Evolutionary conservation across 2,888 invertebrate genomes (phyloP).

Genomic region (Heliconius sara): DNA sequence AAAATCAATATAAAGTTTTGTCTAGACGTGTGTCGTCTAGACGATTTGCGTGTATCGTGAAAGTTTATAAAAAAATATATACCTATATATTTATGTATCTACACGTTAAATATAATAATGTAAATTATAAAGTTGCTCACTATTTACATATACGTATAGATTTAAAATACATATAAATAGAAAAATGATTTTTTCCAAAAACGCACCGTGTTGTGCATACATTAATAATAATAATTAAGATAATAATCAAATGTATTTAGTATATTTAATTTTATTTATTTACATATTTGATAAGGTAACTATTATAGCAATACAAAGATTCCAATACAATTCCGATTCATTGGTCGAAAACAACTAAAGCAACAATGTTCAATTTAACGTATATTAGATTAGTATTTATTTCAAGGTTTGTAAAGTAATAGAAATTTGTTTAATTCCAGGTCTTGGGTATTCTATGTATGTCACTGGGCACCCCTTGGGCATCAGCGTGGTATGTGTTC

Average conservation of each 20-base stretch:
- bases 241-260: not conserved
- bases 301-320: not conserved
- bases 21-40: conserved; percentile 25
- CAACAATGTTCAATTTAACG: not conserved
- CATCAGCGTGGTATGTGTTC: conserved; percentile 92
- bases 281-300: not conserved
- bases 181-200: not conserved
- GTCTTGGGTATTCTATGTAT: conserved; percentile 93
- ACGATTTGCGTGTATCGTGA: conserved; percentile 10
- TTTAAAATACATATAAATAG: not conserved
- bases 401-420: not conserved
- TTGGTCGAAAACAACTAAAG: not conserved
- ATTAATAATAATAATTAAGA: too few relatives aligned
- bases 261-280: conserved; percentile 1
- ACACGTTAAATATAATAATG: not conserved
- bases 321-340: not conserved
- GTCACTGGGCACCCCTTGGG: conserved; percentile 89
- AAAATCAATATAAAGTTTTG: conserved; percentile 26
- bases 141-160: not conserved
- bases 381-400: not conserved
- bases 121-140: not conserved
- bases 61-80: not conserved
- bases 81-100: not conserved
- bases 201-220: too few relatives aligned
- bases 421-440: conserved; percentile 76